Conservation (phyloP, 2,113 vertebrate genomes). For the Rynchops niger region DNA sequence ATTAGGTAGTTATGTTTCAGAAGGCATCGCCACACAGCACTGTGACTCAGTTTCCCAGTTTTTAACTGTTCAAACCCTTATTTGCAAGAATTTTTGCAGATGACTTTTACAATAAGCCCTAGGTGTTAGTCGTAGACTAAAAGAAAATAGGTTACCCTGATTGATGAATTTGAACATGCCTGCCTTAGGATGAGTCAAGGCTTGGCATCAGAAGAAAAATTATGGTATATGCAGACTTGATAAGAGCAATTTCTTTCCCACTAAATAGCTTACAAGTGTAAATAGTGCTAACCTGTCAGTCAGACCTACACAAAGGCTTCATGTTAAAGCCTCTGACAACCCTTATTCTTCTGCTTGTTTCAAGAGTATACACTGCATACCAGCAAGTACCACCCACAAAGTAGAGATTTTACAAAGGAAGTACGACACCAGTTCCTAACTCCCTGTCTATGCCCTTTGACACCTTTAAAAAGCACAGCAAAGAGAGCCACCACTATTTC, state of each 20-base stretch:
- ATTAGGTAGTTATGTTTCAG: background rate
- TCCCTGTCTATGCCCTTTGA: background rate
- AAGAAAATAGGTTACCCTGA: background rate
- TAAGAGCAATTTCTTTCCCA: background rate
- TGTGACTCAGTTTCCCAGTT: background rate
- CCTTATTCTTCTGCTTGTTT: background rate
- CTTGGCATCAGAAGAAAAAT: background rate
- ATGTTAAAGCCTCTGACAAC: background rate
- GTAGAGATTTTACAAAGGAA: background rate
- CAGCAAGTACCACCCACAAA: background rate
- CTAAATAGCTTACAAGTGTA: background rate
- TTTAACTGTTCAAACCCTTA: background rate
- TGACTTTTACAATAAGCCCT: background rate
- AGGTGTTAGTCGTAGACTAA: background rate
- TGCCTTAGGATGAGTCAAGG: background rate
- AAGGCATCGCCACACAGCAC: background rate
- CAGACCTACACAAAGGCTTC: background rate
- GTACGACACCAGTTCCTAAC: background rate
- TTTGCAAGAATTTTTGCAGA: background rate
- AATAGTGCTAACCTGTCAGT: background rate
- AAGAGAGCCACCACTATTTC: background rate
- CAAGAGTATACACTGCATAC: background rate
- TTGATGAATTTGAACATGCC: background rate
- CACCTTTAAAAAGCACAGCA: background rate
- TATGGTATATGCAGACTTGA: background rate